phyloP scores from a whole-genome alignment of 2,797 vertebrate genomes.

The Spea hammondii region DNA sequence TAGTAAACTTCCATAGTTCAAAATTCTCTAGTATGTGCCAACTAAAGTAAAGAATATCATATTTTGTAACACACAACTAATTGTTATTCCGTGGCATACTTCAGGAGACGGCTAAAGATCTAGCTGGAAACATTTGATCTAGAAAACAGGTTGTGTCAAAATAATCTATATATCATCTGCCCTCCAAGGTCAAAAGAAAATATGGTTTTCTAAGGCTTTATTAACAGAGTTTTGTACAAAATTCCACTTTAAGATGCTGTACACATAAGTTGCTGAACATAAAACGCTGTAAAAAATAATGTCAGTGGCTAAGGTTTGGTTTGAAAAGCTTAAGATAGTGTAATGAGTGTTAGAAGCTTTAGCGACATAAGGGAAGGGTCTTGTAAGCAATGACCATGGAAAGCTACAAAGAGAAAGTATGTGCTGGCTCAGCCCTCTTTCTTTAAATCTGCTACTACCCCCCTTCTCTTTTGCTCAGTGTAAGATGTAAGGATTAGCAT shows the following conservation, averaged over 20 bases:
- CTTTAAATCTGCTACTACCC: too few species aligned
- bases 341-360: too few species aligned
- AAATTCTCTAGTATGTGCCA: conserved; percentile 2
- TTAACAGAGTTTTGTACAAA: not conserved
- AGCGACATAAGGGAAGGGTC: too few species aligned
- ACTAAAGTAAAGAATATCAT: not conserved
- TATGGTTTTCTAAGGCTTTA: not conserved
- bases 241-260: not conserved
- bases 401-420: too few species aligned
- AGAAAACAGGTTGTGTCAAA: conserved; percentile 7
- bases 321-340: too few species aligned
- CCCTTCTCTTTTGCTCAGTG: too few species aligned
- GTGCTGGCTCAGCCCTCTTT: too few species aligned
- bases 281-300: too few species aligned
- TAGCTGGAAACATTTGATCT: not conserved
- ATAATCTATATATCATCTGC: not conserved
- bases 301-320: too few species aligned
- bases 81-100: not conserved
- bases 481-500: too few species aligned
- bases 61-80: not conserved
- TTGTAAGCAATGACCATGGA: too few species aligned
- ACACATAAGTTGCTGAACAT: too few species aligned
- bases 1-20: conserved; percentile 11
- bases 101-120: not conserved
- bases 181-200: not conserved